phyloP scores from a whole-genome alignment of 1,140 invertebrate genomes.

The Nasonia longicornis region DNA sequence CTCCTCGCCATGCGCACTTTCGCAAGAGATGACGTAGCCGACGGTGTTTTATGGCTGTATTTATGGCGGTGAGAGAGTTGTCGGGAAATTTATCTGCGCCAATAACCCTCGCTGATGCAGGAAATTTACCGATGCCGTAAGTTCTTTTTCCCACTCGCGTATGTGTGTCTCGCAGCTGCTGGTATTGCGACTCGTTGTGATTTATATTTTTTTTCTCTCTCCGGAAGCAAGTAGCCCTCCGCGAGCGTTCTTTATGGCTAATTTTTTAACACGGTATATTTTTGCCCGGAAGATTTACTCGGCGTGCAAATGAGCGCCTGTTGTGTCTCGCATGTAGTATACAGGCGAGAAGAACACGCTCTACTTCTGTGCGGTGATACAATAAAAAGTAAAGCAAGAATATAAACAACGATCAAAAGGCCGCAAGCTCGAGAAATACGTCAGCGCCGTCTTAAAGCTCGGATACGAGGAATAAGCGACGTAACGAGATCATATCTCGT shows the following conservation, averaged over 20 bases:
- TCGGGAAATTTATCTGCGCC: not conserved
- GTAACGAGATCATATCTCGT: not conserved
- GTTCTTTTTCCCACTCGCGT: too few relatives aligned
- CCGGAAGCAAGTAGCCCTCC: too few relatives aligned
- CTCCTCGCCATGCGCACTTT: too few relatives aligned
- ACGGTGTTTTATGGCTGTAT: not conserved
- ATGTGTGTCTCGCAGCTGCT: too few relatives aligned
- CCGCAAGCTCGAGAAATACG: not conserved
- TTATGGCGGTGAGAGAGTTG: not conserved
- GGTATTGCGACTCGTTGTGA: too few relatives aligned
- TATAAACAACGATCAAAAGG: not conserved
- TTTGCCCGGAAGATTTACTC: not conserved
- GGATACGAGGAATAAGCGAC: not conserved
- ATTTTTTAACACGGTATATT: not conserved
- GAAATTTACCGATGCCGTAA: not conserved
- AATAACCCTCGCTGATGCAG: not conserved
- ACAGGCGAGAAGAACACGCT: too few relatives aligned
- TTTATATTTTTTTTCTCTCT: not conserved
- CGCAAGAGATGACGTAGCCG: too few relatives aligned
- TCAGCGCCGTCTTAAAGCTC: not conserved
- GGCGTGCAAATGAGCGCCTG: not conserved
- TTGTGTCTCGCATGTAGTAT: too few relatives aligned
- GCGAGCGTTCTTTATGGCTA: not conserved
- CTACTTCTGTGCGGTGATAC: too few relatives aligned
- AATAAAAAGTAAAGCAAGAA: not conserved